Conservation (phyloP, 2,797 vertebrate species). For the Astyanax mexicanus region DNA sequence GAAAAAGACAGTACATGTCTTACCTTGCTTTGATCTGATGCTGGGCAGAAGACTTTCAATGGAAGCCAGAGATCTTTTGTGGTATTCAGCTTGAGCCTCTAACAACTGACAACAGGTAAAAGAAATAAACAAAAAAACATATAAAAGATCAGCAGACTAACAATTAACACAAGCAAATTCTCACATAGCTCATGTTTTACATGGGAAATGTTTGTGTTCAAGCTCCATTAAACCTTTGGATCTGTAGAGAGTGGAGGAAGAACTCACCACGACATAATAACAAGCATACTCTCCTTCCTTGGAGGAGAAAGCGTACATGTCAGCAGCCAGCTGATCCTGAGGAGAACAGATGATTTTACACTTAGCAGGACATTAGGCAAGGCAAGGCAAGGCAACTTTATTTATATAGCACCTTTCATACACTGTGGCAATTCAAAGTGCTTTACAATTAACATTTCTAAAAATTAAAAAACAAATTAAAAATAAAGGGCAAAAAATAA, state of each 20-base stretch:
- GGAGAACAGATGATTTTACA: constrained; percentile 22
- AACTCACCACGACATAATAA: constrained; percentile 90
- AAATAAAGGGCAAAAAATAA: too few species aligned
- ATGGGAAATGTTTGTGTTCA: background rate
- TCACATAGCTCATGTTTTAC: background rate
- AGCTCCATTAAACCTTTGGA: background rate
- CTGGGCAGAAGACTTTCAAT: constrained; percentile 93
- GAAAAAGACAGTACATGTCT: constrained; percentile 41
- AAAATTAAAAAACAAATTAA: too few species aligned
- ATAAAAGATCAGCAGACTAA: background rate
- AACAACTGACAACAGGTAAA: constrained; percentile 84
- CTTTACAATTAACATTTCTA: too few species aligned
- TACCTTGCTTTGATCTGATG: constrained; percentile 96
- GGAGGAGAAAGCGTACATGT: constrained; percentile 95
- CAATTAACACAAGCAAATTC: background rate
- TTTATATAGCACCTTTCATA: too few species aligned
- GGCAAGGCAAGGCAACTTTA: too few species aligned
- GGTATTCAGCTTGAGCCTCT: constrained; percentile 97
- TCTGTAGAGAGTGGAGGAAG: constrained; percentile 3
- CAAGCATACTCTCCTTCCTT: constrained; percentile 94
- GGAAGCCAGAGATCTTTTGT: constrained; percentile 93
- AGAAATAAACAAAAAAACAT: background rate
- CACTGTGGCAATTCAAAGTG: too few species aligned
- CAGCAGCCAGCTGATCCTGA: constrained; percentile 96
- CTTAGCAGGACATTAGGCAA: constrained; percentile 1